phyloP scores from a whole-genome alignment of 2,888 invertebrate genomes.

The Nomada flava region DNA sequence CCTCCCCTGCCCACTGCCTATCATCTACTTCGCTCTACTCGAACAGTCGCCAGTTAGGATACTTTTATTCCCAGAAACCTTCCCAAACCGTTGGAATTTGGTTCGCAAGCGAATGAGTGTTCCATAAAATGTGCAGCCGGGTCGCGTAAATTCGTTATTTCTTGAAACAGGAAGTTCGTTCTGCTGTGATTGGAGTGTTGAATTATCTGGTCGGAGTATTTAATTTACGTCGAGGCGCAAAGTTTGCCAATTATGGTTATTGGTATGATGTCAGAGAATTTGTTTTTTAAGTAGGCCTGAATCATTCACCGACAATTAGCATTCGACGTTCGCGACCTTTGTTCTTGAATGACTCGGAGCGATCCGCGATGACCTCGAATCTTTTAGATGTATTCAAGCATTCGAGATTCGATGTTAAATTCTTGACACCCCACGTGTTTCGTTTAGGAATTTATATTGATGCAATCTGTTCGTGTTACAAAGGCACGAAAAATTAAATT shows the following conservation, averaged over 20 bases:
- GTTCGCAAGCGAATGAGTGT: slow-evolving; percentile 21
- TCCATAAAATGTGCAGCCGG: not conserved
- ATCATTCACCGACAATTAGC: slow-evolving; percentile 20
- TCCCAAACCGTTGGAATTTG: slow-evolving; percentile 53
- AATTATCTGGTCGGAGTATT: not conserved
- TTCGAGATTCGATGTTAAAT: too few relatives aligned
- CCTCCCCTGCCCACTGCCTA: slow-evolving; percentile 35
- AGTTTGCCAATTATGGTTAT: slow-evolving; percentile 4
- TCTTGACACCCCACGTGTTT: too few relatives aligned
- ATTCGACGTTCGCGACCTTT: not conserved
- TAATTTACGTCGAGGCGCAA: not conserved
- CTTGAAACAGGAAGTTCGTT: not conserved
- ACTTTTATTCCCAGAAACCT: slow-evolving; percentile 57
- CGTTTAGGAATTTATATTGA: too few relatives aligned
- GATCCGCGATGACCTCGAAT: not conserved
- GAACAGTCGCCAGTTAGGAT: slow-evolving; percentile 57
- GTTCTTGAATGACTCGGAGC: not conserved
- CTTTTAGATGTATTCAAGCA: not conserved
- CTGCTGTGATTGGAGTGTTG: not conserved
- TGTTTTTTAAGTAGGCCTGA: not conserved
- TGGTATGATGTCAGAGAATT: not conserved
- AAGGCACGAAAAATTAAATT: too few relatives aligned
- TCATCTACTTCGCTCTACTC: slow-evolving; percentile 62
- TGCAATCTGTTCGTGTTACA: too few relatives aligned
- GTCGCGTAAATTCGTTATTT: slow-evolving; percentile 3